Conservation (phyloP, 2,113 vertebrate genomes). For the Gadus chalcogrammus region DNA sequence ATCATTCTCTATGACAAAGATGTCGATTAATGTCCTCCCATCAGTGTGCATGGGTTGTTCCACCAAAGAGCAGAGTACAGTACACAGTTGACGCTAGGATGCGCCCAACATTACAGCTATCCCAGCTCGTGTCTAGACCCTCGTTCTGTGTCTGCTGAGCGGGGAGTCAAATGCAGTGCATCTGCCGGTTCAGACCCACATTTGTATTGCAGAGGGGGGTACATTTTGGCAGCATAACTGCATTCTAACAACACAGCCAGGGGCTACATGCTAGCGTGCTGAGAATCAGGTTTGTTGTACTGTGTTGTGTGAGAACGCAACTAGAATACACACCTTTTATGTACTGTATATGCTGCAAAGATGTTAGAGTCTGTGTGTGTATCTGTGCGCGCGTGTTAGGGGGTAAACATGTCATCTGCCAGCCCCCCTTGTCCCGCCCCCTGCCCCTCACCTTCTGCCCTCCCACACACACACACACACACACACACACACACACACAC, state of each 20-base stretch:
- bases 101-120: too few relatives aligned
- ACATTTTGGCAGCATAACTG: not conserved
- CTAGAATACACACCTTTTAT: not conserved
- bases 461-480: slow-evolving; percentile 44
- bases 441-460: slow-evolving; percentile 76
- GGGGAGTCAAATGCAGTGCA: too few relatives aligned
- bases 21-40: too few relatives aligned
- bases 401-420: slow-evolving; percentile 60
- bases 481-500: too few relatives aligned
- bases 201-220: not conserved
- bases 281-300: not conserved
- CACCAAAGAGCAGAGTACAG: too few relatives aligned
- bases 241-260: not conserved
- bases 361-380: slow-evolving; percentile 10
- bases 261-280: not conserved
- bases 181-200: not conserved
- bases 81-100: too few relatives aligned
- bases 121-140: too few relatives aligned
- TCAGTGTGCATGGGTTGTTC: too few relatives aligned
- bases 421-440: slow-evolving; percentile 54
- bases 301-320: not conserved
- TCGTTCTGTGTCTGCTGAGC: too few relatives aligned
- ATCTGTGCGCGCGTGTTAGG: slow-evolving; percentile 16
- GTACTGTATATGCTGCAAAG: not conserved
- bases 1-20: too few relatives aligned